Percentiles rank a stretch among this genome's conserved stretches.
Conservation (phyloP, 1,140 invertebrate species). For the Orius insidiosus region DNA sequence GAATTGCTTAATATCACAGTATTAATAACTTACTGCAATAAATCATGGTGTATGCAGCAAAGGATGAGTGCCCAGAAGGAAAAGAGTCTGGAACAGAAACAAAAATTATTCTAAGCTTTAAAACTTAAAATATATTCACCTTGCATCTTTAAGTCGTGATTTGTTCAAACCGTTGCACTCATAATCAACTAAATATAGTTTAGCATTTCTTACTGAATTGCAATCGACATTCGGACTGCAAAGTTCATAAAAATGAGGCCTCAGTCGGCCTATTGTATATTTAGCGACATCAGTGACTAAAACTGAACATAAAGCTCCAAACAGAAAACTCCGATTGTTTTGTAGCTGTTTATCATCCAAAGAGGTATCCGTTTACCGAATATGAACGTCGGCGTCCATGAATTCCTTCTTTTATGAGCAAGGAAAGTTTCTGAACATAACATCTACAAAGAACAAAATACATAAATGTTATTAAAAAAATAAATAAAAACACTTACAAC, state of each 20-base stretch:
- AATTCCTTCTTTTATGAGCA: slow-evolving; percentile 7
- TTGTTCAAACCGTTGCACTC: slow-evolving; percentile 35
- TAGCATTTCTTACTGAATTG: slow-evolving; percentile 4
- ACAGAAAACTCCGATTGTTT: slow-evolving; percentile 54
- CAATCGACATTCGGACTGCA: slow-evolving; percentile 39
- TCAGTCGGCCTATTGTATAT: slow-evolving; percentile 73
- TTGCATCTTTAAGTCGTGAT: slow-evolving; percentile 49
- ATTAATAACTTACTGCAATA: slow-evolving; percentile 53
- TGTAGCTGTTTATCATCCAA: slow-evolving; percentile 55
- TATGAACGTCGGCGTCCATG: neutral
- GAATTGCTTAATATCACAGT: too few relatives aligned
- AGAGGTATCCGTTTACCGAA: slow-evolving; percentile 32
- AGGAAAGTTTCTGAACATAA: slow-evolving; percentile 13
- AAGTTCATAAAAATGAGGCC: slow-evolving; percentile 78
- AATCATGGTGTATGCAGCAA: slow-evolving; percentile 62
- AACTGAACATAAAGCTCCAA: slow-evolving; percentile 67
- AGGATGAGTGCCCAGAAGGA: slow-evolving; percentile 66
- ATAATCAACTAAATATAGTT: slow-evolving; percentile 43
- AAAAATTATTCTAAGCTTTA: slow-evolving; percentile 8
- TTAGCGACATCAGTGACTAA: slow-evolving; percentile 78
- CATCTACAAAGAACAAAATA: slow-evolving; percentile 15
- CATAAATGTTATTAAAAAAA: neutral
- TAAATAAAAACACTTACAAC: slow-evolving; percentile 43
- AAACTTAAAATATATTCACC: too few relatives aligned
- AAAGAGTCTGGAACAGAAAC: slow-evolving; percentile 48